Percentiles rank a stretch among this genome's conserved stretches.
Conservation (phyloP, 1,140 invertebrate species). For the Stenopsyche tienmushanensis region DNA sequence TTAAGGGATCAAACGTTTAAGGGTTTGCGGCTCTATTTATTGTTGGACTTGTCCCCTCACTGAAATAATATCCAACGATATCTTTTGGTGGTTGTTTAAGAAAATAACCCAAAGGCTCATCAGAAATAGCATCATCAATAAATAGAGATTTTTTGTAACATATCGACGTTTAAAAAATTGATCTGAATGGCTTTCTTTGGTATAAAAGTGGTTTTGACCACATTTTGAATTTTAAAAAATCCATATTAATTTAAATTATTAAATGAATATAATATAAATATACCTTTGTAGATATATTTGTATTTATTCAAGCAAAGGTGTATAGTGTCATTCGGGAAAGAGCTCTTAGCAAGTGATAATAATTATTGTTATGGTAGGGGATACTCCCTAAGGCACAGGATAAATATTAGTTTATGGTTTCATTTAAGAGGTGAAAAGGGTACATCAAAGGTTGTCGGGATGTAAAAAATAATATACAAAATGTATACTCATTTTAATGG, state of each 20-base stretch:
- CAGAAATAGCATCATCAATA: too few relatives aligned
- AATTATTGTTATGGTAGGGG: constrained; percentile 37
- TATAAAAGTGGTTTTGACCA: too few relatives aligned
- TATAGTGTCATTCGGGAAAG: too few relatives aligned
- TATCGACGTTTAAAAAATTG: too few relatives aligned
- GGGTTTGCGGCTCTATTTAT: constrained; percentile 2
- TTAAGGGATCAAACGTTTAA: constrained; percentile 22
- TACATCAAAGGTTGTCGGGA: constrained; percentile 24
- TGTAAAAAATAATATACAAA: constrained; percentile 31
- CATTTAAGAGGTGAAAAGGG: constrained; percentile 34
- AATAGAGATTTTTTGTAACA: too few relatives aligned
- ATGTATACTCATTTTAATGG: constrained; percentile 28
- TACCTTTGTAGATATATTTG: too few relatives aligned
- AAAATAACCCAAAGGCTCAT: constrained; percentile 19
- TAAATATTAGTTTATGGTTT: constrained; percentile 41
- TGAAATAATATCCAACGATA: not conserved
- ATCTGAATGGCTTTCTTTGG: too few relatives aligned
- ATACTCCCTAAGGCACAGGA: constrained; percentile 23
- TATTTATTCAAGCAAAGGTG: too few relatives aligned
- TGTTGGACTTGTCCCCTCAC: not conserved
- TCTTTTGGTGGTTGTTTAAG: constrained; percentile 3
- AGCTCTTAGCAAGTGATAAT: constrained; percentile 31
- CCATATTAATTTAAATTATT: too few relatives aligned
- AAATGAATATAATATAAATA: too few relatives aligned
- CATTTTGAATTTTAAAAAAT: too few relatives aligned